phyloP scores from a whole-genome alignment of 2,888 invertebrate species.

The Didymodactylos carnosus region DNA sequence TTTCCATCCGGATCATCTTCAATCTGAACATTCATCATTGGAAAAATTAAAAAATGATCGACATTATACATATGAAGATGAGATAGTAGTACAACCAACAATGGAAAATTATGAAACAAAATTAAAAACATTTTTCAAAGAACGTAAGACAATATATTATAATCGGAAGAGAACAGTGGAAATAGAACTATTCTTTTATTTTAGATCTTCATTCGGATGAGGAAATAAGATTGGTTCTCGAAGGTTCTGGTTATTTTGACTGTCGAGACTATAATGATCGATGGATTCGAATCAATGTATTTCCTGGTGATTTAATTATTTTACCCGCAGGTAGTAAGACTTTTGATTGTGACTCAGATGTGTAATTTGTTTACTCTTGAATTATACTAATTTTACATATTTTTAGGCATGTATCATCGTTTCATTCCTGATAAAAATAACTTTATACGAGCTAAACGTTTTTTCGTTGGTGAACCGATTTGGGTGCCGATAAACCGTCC shows the following conservation, averaged over 20 bases:
- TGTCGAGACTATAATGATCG: constrained; percentile 61
- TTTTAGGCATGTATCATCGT: neutral
- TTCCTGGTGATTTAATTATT: constrained; percentile 65
- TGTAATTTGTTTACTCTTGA: too few species aligned
- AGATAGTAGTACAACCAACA: neutral
- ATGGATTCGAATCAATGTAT: constrained; percentile 75
- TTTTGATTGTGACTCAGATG: too few species aligned
- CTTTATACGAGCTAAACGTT: constrained; percentile 62
- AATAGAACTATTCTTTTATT: too few species aligned
- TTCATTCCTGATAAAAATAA: constrained; percentile 37
- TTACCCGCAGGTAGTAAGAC: constrained; percentile 56
- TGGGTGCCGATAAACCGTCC: constrained; percentile 80
- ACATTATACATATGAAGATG: neutral
- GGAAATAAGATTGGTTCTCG: constrained; percentile 70
- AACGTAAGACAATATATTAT: too few species aligned
- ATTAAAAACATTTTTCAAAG: constrained; percentile 64
- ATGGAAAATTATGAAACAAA: constrained; percentile 18
- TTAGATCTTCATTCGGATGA: constrained; percentile 87
- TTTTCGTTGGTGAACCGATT: constrained; percentile 75
- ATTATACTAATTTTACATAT: neutral
- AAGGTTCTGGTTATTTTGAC: constrained; percentile 85
- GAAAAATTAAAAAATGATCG: neutral
- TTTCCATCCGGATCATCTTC: neutral
- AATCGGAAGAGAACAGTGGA: too few species aligned
- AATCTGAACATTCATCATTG: neutral